Percentiles rank a stretch among this genome's conserved stretches.
These are phyloP conservation scores for Microcebus lehilahytsara DNA, from an alignment of 2,113 vertebrate genomes.

Conservation along the genomic window DNA sequence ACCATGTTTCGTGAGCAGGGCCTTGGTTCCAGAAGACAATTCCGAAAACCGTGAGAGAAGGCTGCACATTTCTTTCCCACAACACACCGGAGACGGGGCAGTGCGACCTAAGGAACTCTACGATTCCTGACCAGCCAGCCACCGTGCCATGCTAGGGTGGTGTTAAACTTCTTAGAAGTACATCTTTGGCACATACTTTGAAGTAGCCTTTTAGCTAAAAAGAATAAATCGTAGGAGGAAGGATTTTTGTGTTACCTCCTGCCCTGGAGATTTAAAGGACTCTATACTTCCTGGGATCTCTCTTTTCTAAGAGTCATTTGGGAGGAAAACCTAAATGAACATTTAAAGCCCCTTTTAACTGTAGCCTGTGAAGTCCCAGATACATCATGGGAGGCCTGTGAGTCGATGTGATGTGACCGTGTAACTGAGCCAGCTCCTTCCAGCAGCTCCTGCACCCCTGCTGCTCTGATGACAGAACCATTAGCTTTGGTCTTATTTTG, in stretches of 20 bases:
- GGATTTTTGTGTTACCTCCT: neutral
- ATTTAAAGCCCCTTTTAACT: neutral
- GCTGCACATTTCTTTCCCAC: neutral
- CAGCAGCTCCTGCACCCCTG: neutral
- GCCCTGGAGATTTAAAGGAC: slow-evolving; percentile 33
- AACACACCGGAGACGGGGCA: neutral
- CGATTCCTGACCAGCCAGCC: neutral
- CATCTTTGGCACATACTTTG: neutral
- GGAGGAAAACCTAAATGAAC: slow-evolving; percentile 17
- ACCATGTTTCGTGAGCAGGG: neutral
- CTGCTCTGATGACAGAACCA: neutral
- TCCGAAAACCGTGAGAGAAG: neutral
- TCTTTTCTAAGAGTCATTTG: neutral
- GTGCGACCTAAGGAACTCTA: neutral
- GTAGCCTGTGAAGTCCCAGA: neutral
- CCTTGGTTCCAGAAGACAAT: slow-evolving; percentile 14
- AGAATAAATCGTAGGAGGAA: neutral
- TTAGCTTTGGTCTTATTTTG: neutral
- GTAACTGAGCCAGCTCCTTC: neutral
- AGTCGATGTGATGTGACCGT: accelerated
- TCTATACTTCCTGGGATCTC: neutral
- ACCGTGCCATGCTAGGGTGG: neutral
- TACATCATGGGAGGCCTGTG: neutral
- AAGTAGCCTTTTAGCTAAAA: slow-evolving; percentile 3
- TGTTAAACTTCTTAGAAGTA: neutral